Conservation (phyloP, 2,797 vertebrate genomes). For the Brachyalestes nurse region DNA sequence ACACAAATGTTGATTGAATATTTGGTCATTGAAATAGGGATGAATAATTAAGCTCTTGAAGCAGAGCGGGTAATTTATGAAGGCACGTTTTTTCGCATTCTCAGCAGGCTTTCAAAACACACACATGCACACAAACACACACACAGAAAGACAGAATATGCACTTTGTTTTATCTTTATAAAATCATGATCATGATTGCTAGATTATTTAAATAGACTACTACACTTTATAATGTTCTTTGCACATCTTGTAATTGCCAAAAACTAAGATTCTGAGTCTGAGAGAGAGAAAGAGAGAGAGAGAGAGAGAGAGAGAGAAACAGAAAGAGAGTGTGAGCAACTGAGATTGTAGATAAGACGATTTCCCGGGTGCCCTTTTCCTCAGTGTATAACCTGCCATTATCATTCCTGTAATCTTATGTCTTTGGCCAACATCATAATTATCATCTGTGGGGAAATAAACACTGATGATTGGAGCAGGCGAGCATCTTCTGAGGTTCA, state of each 20-base stretch:
- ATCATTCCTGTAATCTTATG: constrained; percentile 26
- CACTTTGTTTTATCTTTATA: background rate
- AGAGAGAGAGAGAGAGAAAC: background rate
- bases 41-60: constrained; percentile 44
- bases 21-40: constrained; percentile 29
- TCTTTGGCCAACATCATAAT: constrained; percentile 37
- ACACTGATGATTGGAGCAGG: background rate
- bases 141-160: background rate
- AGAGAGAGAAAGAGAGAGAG: no score
- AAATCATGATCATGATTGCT: background rate
- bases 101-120: background rate
- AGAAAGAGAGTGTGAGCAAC: constrained; percentile 27
- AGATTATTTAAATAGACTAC: background rate
- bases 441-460: constrained; percentile 27
- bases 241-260: background rate
- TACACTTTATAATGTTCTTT: background rate
- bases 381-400: constrained; percentile 28
- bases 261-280: background rate
- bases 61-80: constrained; percentile 42
- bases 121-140: background rate
- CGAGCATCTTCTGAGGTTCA: constrained; percentile 6
- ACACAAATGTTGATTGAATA: constrained; percentile 49
- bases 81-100: constrained; percentile 28
- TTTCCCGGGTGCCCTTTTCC: constrained; percentile 52
- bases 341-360: constrained; percentile 1